These are phyloP conservation scores for Drymodes brunneopygia DNA, from an alignment of 2,113 vertebrate genomes.

Conservation along the genomic window DNA sequence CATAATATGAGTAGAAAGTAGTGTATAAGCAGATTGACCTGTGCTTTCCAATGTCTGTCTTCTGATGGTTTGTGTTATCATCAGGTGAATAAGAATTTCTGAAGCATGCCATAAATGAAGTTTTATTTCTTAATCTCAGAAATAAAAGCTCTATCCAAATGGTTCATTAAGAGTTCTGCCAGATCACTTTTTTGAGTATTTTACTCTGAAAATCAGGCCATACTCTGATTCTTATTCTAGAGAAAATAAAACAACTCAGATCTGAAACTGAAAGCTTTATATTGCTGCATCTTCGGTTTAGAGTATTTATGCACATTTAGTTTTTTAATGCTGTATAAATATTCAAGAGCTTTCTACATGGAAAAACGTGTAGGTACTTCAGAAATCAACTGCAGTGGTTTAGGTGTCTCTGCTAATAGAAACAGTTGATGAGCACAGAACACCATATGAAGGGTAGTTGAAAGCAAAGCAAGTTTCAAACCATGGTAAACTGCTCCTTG, in stretches of 20 bases:
- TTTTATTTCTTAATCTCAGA: not conserved
- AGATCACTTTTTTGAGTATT: not conserved
- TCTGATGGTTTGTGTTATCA: not conserved
- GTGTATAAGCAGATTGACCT: not conserved
- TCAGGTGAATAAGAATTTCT: slow-evolving; percentile 8
- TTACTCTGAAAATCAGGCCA: not conserved
- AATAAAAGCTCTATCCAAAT: slow-evolving; percentile 13
- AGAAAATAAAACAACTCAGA: not conserved
- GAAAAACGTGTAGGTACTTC: not conserved
- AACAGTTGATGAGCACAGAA: not conserved
- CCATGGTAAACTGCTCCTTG: not conserved
- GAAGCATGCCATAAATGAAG: not conserved
- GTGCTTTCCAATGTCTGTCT: not conserved
- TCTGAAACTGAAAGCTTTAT: not conserved
- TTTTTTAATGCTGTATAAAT: not conserved
- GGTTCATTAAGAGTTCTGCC: not conserved
- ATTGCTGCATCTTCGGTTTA: not conserved
- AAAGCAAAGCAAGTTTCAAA: not conserved
- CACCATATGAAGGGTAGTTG: not conserved
- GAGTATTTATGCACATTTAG: not conserved
- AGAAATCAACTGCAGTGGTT: not conserved
- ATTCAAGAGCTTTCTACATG: not conserved
- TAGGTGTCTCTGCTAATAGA: not conserved
- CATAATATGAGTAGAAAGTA: not conserved
- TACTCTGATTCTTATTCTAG: not conserved